Evolutionary conservation across 2,888 invertebrate species (phyloP).

Genomic region (Buathra laborator): DNA sequence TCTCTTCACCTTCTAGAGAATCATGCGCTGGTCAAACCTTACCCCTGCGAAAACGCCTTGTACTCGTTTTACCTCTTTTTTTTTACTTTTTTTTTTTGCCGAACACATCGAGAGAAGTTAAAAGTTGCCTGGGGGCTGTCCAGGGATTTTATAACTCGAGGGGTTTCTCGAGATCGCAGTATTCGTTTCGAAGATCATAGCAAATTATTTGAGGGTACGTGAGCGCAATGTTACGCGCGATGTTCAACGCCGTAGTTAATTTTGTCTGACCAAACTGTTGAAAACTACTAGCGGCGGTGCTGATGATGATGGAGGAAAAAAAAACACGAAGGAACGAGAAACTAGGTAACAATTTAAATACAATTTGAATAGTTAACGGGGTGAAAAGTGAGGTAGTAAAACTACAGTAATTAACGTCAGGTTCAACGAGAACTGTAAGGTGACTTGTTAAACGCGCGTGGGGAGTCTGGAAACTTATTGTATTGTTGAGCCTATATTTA

Average conservation of each 20-base stretch:
- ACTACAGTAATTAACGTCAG: slow-evolving; percentile 61
- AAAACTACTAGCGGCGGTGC: not conserved
- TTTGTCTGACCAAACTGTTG: slow-evolving; percentile 44
- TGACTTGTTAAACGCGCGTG: slow-evolving; percentile 33
- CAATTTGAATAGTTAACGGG: slow-evolving; percentile 78
- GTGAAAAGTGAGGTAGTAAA: slow-evolving; percentile 59
- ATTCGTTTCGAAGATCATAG: slow-evolving; percentile 39
- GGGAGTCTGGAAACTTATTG: slow-evolving; percentile 74
- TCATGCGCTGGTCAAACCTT: slow-evolving; percentile 51
- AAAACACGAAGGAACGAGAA: slow-evolving; percentile 43
- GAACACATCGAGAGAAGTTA: slow-evolving; percentile 61
- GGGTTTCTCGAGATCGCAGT: slow-evolving; percentile 46
- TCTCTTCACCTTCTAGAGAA: slow-evolving; percentile 40
- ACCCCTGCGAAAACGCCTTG: slow-evolving; percentile 23
- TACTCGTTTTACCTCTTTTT: slow-evolving; percentile 22
- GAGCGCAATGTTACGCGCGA: not conserved
- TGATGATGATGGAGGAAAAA: not conserved
- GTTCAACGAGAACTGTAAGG: slow-evolving; percentile 16
- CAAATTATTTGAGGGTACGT: slow-evolving; percentile 28
- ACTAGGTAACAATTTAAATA: slow-evolving; percentile 75
- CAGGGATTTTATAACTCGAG: slow-evolving; percentile 61
- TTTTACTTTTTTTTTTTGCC: slow-evolving; percentile 44
- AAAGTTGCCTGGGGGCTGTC: slow-evolving; percentile 55
- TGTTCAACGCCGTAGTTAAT: not conserved
- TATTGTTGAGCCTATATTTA: slow-evolving; percentile 83